Conservation (phyloP, 2,797 vertebrate species). For the Botia kubotai region DNA sequence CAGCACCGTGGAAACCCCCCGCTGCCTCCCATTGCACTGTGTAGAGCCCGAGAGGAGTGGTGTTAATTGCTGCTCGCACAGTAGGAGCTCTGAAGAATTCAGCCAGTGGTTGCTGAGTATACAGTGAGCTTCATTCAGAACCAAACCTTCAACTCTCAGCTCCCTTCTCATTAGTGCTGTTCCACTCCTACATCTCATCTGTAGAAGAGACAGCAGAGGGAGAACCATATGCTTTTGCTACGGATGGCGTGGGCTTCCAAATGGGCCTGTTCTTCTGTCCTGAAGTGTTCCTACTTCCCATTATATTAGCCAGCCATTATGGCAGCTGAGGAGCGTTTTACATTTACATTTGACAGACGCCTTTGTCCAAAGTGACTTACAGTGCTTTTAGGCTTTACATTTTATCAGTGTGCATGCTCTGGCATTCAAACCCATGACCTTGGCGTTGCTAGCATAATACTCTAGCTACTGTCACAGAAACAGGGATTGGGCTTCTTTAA, state of each 20-base stretch:
- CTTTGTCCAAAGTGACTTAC: not conserved
- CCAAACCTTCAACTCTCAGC: constrained; percentile 25
- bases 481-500: constrained; percentile 6
- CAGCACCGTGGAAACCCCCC: constrained; percentile 26
- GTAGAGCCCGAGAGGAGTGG: constrained; percentile 52
- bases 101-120: constrained; percentile 43
- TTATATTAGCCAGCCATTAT: constrained; percentile 24
- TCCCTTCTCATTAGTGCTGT: constrained; percentile 14
- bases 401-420: not conserved
- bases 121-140: constrained; percentile 40
- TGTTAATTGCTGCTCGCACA: constrained; percentile 56
- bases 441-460: not conserved
- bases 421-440: not conserved
- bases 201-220: constrained; percentile 27
- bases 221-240: constrained; percentile 23
- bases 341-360: constrained; percentile 6
- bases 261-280: constrained; percentile 22
- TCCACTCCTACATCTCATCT: constrained; percentile 32
- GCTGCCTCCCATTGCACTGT: constrained; percentile 51
- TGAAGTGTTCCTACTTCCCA: constrained; percentile 12
- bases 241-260: constrained; percentile 23
- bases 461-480: not conserved
- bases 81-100: constrained; percentile 48
- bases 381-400: not conserved
- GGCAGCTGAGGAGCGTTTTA: constrained; percentile 12